Percentiles rank a stretch among this genome's conserved stretches.
phyloP scores from a whole-genome alignment of 2,888 invertebrate species.

The Epinotia ramella region DNA sequence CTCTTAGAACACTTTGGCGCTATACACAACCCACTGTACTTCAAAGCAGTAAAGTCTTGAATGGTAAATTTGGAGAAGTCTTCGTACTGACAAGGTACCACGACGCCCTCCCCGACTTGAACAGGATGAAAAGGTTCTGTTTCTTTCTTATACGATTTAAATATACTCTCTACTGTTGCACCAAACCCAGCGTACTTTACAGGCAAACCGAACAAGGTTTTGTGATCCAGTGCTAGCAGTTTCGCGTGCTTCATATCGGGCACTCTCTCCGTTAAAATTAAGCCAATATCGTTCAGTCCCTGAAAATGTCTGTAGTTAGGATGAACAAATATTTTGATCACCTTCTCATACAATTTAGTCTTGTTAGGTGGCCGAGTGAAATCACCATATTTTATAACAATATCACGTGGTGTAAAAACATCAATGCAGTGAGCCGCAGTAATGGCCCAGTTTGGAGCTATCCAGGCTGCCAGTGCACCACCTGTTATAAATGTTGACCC shows the following conservation, averaged over 20 bases:
- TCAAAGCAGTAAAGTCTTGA: background rate
- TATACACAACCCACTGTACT: background rate
- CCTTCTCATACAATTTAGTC: background rate
- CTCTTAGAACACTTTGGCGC: constrained; percentile 4
- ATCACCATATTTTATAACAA: too few relatives aligned
- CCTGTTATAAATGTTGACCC: rapidly evolving
- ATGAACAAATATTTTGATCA: too few relatives aligned
- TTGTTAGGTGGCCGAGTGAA: background rate
- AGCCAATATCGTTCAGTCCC: background rate
- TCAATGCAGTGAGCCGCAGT: constrained; percentile 1
- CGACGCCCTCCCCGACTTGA: background rate
- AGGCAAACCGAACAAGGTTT: background rate
- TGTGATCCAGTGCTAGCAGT: background rate
- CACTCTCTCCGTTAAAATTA: background rate
- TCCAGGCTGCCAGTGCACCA: constrained; percentile 13
- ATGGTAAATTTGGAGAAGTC: too few relatives aligned
- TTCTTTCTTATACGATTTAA: background rate
- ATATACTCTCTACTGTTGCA: too few relatives aligned
- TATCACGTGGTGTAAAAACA: too few relatives aligned
- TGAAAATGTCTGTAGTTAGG: too few relatives aligned
- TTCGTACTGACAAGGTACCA: background rate
- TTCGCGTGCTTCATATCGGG: background rate
- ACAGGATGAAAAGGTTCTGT: background rate
- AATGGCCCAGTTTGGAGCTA: background rate
- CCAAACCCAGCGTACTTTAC: constrained; percentile 19